phyloP scores from a whole-genome alignment of 2,888 invertebrate genomes.

The Danaus chrysippus region DNA sequence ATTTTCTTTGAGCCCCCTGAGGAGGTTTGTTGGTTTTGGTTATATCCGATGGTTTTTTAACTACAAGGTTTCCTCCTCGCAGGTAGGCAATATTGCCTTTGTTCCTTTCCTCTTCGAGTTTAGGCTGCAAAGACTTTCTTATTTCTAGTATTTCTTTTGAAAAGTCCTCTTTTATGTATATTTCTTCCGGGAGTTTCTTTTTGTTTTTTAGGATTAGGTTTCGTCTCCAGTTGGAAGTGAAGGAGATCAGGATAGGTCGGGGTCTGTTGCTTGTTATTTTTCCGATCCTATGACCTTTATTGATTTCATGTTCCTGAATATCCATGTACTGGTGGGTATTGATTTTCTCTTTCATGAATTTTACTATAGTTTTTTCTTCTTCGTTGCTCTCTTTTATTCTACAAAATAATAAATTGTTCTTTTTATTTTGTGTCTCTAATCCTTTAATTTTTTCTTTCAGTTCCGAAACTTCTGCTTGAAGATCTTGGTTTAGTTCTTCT shows the following conservation, averaged over 20 bases:
- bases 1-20: constrained; percentile 19
- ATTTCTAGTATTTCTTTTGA: too few relatives aligned
- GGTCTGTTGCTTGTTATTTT: constrained; percentile 12
- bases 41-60: too few relatives aligned
- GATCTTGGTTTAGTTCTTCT: constrained; percentile 18
- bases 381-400: constrained; percentile 17
- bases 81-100: too few relatives aligned
- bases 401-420: constrained; percentile 15
- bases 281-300: constrained; percentile 25
- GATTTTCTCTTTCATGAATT: constrained; percentile 23
- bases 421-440: constrained; percentile 16
- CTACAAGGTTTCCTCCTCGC: too few relatives aligned
- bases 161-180: too few relatives aligned
- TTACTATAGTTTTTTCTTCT: constrained; percentile 18
- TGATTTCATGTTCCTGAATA: constrained; percentile 24
- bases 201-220: constrained; percentile 20
- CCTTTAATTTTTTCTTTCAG: constrained; percentile 19
- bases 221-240: constrained; percentile 22
- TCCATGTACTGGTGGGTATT: constrained; percentile 21
- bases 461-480: constrained; percentile 15
- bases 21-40: constrained; percentile 16
- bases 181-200: too few relatives aligned
- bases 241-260: constrained; percentile 27
- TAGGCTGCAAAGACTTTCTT: too few relatives aligned
- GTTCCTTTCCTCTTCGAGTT: too few relatives aligned